Evolutionary conservation across 2,888 invertebrate genomes (phyloP), one percentile per base, ranked within the genome.

Genomic region (Agonum fuliginosum): DNA sequence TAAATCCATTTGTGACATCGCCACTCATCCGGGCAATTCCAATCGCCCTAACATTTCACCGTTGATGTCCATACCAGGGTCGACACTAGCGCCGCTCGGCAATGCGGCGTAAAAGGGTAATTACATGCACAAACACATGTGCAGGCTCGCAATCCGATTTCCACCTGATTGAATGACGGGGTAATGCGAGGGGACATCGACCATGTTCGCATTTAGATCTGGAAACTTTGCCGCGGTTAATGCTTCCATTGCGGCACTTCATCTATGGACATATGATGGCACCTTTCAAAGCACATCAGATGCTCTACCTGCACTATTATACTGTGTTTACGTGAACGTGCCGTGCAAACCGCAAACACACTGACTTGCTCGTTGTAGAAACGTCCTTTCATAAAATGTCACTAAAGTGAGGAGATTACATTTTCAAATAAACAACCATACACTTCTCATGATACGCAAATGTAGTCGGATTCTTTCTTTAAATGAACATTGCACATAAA

Each of bases 121-220:
- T 69, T 69, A 41, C 24, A 69, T 46, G 69, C 46, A 24, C 69
- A 69, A 67, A 67, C 67, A 67, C 67, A 67, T 67, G 67, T 67
- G 67, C 67, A 67, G 14, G 12, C 67, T 41, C 20, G 41, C 43
- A 67, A 67, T 69, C 69, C 69, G 69, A 69, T 69, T 67, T 69
- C 69, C 69, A 69, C 69, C 69, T 69, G 69, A 69, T 69, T 69
- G 43, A 43, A 46, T 69, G 22, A 46, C 46, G 67, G 37, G 41
- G 37, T 14, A 34, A 30, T 27, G 58, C 27, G 58, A 6, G 48
- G n/a, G 3, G 37, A 14, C 20, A 4, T 3, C 46, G 22, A 67
- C 69, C 12, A 67, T 14, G 19, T 34, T 5, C 46, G 24, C 8
- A 46, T 41, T 69, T 41, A 67, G 37, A 20, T 65, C 17, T 65